Evolutionary conservation across 1,140 invertebrate species (phyloP).

Genomic region (Rhagoletis pomonella): DNA sequence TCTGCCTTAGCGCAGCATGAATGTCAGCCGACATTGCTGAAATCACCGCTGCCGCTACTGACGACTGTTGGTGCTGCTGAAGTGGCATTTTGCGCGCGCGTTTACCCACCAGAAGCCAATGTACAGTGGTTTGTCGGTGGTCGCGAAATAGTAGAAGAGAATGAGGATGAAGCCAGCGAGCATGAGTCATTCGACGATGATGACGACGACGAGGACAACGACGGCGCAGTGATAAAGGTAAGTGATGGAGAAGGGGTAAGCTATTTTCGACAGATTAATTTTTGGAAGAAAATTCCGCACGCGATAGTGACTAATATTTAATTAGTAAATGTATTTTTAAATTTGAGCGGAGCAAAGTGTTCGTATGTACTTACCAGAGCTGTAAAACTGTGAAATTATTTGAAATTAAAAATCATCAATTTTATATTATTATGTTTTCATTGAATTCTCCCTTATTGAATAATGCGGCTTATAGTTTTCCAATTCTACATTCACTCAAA

Average conservation of each 20-base stretch:
- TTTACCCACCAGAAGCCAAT: constrained; percentile 68
- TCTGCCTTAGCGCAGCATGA: constrained; percentile 56
- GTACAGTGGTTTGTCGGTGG: constrained; percentile 65
- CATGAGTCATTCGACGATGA: constrained; percentile 70
- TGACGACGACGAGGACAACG: too few relatives aligned
- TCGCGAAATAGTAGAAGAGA: constrained; percentile 45
- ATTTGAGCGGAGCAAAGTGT: too few relatives aligned
- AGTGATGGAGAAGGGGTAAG: constrained; percentile 57
- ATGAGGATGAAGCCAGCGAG: constrained; percentile 8
- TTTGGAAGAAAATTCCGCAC: not conserved
- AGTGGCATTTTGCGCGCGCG: constrained; percentile 69
- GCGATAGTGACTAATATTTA: not conserved
- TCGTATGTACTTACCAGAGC: too few relatives aligned
- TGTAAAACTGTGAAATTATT: too few relatives aligned
- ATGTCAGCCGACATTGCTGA: constrained; percentile 64
- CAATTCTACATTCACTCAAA: too few relatives aligned
- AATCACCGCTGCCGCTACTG: constrained; percentile 66
- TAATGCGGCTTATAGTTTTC: too few relatives aligned
- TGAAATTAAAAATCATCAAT: too few relatives aligned
- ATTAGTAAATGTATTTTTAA: not conserved
- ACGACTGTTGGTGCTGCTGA: constrained; percentile 59
- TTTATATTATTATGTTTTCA: too few relatives aligned
- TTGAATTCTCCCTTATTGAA: too few relatives aligned
- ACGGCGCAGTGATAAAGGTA: constrained; percentile 66
- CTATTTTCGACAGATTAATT: constrained; percentile 57